Evolutionary conservation across 2,888 invertebrate species (phyloP).

Genomic region (Drosophila affinis): DNA sequence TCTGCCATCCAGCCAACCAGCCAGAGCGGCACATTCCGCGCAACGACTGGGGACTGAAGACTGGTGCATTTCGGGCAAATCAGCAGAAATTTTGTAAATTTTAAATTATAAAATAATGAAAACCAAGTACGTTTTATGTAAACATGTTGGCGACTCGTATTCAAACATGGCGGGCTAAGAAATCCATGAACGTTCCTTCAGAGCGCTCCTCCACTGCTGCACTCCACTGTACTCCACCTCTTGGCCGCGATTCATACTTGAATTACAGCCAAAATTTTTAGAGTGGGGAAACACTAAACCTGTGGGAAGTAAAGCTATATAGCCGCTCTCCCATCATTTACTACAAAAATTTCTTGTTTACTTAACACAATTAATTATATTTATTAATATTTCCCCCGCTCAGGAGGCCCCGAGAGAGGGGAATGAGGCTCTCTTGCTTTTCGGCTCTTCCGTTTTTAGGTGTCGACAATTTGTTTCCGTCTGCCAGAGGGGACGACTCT

Average conservation of each 20-base stretch:
- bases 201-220: background rate
- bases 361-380: constrained; percentile 70
- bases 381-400: constrained; percentile 62
- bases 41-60: constrained; percentile 1
- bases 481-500: constrained; percentile 34
- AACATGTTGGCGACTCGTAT: constrained; percentile 79
- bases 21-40: constrained; percentile 52
- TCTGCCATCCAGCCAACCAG: constrained; percentile 7
- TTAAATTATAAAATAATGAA: constrained; percentile 55
- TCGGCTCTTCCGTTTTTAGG: constrained; percentile 45
- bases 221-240: background rate
- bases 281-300: constrained; percentile 63
- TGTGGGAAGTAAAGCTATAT: constrained; percentile 74
- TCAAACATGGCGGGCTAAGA: constrained; percentile 64
- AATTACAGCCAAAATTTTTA: constrained; percentile 66
- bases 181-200: constrained; percentile 28
- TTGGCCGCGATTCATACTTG: constrained; percentile 33
- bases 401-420: background rate
- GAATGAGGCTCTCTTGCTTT: background rate
- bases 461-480: constrained; percentile 64
- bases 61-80: constrained; percentile 11
- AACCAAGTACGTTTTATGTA: constrained; percentile 77
- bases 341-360: constrained; percentile 44
- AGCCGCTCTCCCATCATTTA: constrained; percentile 16
- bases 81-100: constrained; percentile 46